These are phyloP conservation scores for Tenrec ecaudatus DNA, from an alignment of 2,113 vertebrate genomes.

Conservation along the genomic window DNA sequence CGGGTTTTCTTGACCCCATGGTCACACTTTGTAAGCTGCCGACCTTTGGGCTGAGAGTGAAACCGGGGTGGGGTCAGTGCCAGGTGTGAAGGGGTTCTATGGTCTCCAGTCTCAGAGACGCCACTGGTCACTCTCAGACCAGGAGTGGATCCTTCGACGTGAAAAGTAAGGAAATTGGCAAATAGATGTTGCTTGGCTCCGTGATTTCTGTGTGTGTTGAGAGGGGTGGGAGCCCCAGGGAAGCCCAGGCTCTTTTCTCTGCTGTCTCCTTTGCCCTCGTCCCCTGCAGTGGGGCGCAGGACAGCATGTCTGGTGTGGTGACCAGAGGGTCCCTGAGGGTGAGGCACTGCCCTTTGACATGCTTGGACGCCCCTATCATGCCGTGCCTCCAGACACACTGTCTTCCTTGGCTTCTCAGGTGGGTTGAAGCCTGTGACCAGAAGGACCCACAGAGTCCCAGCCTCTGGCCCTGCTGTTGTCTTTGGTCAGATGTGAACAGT, in stretches of 20 bases:
- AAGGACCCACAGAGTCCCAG: background rate
- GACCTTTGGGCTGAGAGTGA: too few species aligned
- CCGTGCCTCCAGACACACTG: too few species aligned
- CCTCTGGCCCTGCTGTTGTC: background rate
- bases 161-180: background rate
- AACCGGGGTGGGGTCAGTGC: too few species aligned
- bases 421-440: background rate
- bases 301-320: accelerated
- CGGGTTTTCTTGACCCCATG: too few species aligned
- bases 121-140: too few species aligned
- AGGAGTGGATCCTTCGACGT: too few species aligned
- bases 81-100: too few species aligned
- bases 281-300: accelerated
- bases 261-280: too few species aligned
- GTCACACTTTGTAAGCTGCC: background rate
- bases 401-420: accelerated
- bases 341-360: background rate
- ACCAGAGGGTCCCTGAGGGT: accelerated
- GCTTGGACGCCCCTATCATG: too few species aligned
- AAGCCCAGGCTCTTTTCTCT: accelerated
- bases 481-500: background rate
- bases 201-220: background rate
- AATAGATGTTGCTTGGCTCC: accelerated
- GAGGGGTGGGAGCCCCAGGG: accelerated
- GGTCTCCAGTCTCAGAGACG: too few species aligned